phyloP scores from a whole-genome alignment of 2,888 invertebrate species.

The Agrenia bidenticulata region DNA sequence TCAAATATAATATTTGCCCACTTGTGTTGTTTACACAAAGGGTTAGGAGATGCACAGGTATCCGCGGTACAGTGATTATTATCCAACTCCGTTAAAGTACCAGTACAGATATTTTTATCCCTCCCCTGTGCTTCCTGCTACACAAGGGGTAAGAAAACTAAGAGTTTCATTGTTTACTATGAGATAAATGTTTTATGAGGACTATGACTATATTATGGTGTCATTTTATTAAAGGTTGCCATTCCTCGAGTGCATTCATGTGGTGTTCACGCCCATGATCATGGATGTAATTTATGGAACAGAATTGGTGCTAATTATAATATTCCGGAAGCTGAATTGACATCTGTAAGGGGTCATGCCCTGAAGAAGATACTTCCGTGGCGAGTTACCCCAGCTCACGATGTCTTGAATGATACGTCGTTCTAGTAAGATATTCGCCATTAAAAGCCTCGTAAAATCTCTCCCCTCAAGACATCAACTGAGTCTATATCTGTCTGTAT shows the following conservation, averaged over 20 bases:
- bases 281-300: slow-evolving; percentile 47
- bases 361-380: slow-evolving; percentile 49
- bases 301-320: slow-evolving; percentile 38
- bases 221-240: slow-evolving; percentile 17
- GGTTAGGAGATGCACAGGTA: slow-evolving; percentile 37
- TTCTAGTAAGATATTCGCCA: slow-evolving; percentile 47
- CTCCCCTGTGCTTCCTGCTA: slow-evolving; percentile 46
- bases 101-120: slow-evolving; percentile 51
- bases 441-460: background rate
- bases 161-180: too few relatives aligned
- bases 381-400: slow-evolving; percentile 37
- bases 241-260: slow-evolving; percentile 42
- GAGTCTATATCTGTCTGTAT: background rate
- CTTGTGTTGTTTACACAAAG: too few relatives aligned
- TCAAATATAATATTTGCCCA: too few relatives aligned
- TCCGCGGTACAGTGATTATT: slow-evolving; percentile 45
- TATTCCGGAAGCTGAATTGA: slow-evolving; percentile 23
- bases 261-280: slow-evolving; percentile 36
- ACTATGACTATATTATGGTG: too few relatives aligned
- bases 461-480: background rate
- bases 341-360: slow-evolving; percentile 44
- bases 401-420: slow-evolving; percentile 41
- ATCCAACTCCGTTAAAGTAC: slow-evolving; percentile 48
- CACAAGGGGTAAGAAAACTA: slow-evolving; percentile 44
- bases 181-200: background rate